phyloP scores from a whole-genome alignment of 1,140 invertebrate species.

The Ericerus pela region DNA sequence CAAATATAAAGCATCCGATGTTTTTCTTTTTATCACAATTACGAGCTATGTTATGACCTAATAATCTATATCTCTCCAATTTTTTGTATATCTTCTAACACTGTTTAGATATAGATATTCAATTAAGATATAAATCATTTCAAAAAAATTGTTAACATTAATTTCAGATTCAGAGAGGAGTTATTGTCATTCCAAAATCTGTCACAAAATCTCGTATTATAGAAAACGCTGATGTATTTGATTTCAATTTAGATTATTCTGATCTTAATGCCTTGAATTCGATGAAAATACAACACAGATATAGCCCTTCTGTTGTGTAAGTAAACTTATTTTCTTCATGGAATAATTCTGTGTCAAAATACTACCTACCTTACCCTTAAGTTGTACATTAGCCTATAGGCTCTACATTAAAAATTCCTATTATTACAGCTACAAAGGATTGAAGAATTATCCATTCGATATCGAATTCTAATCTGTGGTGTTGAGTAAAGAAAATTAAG shows the following conservation, averaged over 20 bases:
- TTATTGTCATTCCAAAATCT: slow-evolving; percentile 48
- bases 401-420: background rate
- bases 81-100: background rate
- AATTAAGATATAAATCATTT: too few relatives aligned
- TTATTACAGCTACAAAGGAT: slow-evolving; percentile 18
- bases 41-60: background rate
- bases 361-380: background rate
- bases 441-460: slow-evolving; percentile 24
- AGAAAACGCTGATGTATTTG: slow-evolving; percentile 55
- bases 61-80: background rate
- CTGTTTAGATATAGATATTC: too few relatives aligned
- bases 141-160: too few relatives aligned
- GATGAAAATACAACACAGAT: slow-evolving; percentile 28
- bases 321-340: slow-evolving; percentile 12
- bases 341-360: background rate
- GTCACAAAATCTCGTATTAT: slow-evolving; percentile 48
- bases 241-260: slow-evolving; percentile 45
- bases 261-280: slow-evolving; percentile 33
- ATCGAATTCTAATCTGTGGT: slow-evolving; percentile 25
- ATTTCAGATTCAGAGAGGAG: slow-evolving; percentile 33
- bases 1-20: too few relatives aligned
- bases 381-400: too few relatives aligned
- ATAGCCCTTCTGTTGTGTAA: slow-evolving; percentile 25
- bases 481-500: too few relatives aligned
- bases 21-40: too few relatives aligned